A percentile compares a stretch with the other conserved stretches of the same genome.
Conservation (phyloP, 1,140 invertebrate species). For the Drosophila setifemur region DNA sequence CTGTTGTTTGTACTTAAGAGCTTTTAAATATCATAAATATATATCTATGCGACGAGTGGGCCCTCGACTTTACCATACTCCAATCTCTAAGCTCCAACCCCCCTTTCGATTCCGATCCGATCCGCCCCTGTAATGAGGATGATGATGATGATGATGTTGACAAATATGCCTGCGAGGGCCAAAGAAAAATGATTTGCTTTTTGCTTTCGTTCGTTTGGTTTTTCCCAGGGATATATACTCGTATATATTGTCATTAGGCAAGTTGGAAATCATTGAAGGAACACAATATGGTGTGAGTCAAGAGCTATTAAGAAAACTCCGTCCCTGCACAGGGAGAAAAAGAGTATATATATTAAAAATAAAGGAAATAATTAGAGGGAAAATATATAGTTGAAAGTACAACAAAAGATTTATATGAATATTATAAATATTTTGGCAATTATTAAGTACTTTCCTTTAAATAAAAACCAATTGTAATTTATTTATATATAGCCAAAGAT, state of each 20-base stretch:
- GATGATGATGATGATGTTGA: slow-evolving; percentile 77
- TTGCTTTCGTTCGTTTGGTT: not conserved
- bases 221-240: slow-evolving; percentile 8
- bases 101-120: not conserved
- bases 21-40: slow-evolving; percentile 81
- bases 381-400: no score
- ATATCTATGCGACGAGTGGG: slow-evolving; percentile 57
- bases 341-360: no score
- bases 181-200: slow-evolving; percentile 49
- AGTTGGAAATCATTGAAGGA: not conserved
- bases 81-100: not conserved
- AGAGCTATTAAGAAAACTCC: not conserved
- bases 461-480: no score
- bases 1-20: slow-evolving; percentile 81
- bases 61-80: not conserved
- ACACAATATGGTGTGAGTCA: not conserved
- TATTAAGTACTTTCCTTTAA: no score
- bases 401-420: no score
- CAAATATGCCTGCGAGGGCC: slow-evolving; percentile 71
- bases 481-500: no score
- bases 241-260: slow-evolving; percentile 12
- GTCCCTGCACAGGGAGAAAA: not conserved
- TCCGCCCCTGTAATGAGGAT: slow-evolving; percentile 18
- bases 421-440: no score
- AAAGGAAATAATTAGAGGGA: no score